These are phyloP conservation scores for Sebastes goodei DNA, from an alignment of 2,797 vertebrate species.

Conservation along the genomic window DNA sequence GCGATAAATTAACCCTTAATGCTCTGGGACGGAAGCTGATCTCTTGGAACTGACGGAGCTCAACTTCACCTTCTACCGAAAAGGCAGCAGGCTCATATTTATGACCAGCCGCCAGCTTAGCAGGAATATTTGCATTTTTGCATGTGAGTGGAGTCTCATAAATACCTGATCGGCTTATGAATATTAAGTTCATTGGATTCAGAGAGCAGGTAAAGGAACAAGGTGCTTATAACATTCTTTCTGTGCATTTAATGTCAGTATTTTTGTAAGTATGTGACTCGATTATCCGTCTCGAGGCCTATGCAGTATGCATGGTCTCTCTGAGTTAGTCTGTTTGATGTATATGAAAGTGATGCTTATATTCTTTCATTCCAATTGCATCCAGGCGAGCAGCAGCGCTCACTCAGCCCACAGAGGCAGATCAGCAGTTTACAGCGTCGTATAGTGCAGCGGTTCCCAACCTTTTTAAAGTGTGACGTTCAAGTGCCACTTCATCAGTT, in stretches of 20 bases:
- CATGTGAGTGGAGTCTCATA: conserved; percentile 43
- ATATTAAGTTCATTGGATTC: conserved; percentile 6
- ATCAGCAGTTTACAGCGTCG: neutral
- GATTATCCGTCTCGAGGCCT: neutral
- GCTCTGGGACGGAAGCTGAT: conserved; percentile 28
- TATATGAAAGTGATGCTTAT: neutral
- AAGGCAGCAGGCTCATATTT: conserved; percentile 51
- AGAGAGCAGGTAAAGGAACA: conserved; percentile 19
- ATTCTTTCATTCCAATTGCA: neutral
- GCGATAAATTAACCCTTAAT: conserved; percentile 72
- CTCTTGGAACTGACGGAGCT: conserved; percentile 18
- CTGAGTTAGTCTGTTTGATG: conserved; percentile 13
- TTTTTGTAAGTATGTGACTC: conserved; percentile 12
- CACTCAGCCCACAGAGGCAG: neutral
- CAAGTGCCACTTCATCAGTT: too few species aligned
- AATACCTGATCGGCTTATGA: conserved; percentile 51
- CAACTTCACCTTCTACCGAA: conserved; percentile 11
- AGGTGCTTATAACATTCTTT: neutral
- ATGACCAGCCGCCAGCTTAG: conserved; percentile 46
- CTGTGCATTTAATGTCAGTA: conserved; percentile 5
- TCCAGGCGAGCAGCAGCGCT: neutral
- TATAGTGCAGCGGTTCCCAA: neutral
- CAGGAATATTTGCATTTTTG: conserved; percentile 47
- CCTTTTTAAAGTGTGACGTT: neutral
- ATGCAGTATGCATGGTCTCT: neutral